A percentile compares a stretch with the other conserved stretches of the same genome.
phyloP scores from a whole-genome alignment of 2,888 invertebrate species.

The Lathronympha strigana region DNA sequence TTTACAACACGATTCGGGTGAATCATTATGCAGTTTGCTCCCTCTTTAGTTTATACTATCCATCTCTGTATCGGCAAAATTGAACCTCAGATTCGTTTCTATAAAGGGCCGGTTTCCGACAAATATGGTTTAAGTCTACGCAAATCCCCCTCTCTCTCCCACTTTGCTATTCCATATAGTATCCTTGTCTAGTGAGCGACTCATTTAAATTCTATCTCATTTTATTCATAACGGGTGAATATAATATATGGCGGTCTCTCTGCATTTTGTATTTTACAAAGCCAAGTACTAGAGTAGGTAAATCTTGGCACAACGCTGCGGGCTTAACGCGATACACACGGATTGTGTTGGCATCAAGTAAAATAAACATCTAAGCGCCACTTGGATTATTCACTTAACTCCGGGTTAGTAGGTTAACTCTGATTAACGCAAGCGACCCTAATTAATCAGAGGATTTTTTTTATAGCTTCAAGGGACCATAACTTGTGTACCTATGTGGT shows the following conservation, averaged over 20 bases:
- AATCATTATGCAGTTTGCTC: no score
- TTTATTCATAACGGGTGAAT: slow-evolving; percentile 33
- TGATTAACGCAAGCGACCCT: no score
- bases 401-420: no score
- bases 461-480: no score
- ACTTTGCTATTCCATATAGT: not conserved
- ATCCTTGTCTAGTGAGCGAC: slow-evolving; percentile 18
- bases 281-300: slow-evolving; percentile 24
- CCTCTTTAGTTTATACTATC: no score
- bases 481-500: no score
- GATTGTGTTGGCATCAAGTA: not conserved
- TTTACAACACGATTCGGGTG: no score
- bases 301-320: slow-evolving; percentile 19
- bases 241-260: slow-evolving; percentile 15
- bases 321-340: slow-evolving; percentile 10
- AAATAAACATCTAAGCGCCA: not conserved
- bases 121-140: slow-evolving; percentile 11
- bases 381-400: no score
- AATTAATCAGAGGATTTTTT: no score
- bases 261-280: slow-evolving; percentile 38
- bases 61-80: no score
- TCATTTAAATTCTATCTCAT: slow-evolving; percentile 32
- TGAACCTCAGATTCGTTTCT: slow-evolving; percentile 1
- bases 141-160: slow-evolving; percentile 12
- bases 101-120: not conserved